These are phyloP conservation scores for Plecotus auritus DNA, from an alignment of 2,113 vertebrate species.

Conservation along the genomic window DNA sequence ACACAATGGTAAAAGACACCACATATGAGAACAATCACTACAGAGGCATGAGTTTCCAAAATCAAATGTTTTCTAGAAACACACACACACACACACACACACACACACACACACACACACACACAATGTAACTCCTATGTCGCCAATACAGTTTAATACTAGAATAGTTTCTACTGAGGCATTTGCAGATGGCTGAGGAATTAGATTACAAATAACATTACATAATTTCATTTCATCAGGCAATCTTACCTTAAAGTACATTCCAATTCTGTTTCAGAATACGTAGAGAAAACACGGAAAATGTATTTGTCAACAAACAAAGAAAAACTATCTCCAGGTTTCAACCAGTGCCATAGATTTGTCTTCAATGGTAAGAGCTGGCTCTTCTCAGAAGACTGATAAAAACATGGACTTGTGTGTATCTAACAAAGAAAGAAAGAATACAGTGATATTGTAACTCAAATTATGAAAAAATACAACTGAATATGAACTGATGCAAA, in stretches of 20 bases:
- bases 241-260: constrained; percentile 73
- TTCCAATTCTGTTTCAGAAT: constrained; percentile 56
- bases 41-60: not conserved
- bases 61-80: constrained; percentile 36
- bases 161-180: not conserved
- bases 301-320: constrained; percentile 84
- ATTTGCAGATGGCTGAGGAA: not conserved
- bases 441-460: not conserved
- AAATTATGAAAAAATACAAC: constrained; percentile 36
- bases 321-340: constrained; percentile 84
- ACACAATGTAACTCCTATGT: not conserved
- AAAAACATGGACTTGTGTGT: constrained; percentile 89
- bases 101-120: not conserved
- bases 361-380: constrained; percentile 79
- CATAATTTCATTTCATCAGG: not conserved
- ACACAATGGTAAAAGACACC: not conserved
- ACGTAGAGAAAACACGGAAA: constrained; percentile 79
- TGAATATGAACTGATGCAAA: not conserved
- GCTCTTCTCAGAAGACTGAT: constrained; percentile 75
- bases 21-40: not conserved
- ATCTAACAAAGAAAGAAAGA: constrained; percentile 72
- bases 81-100: not conserved
- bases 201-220: not conserved
- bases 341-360: constrained; percentile 81
- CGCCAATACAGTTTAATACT: not conserved